Percentiles rank a stretch among this genome's conserved stretches.
Evolutionary conservation across 2,797 vertebrate genomes (phyloP).

Genomic region (Emydoidea blandingii): DNA sequence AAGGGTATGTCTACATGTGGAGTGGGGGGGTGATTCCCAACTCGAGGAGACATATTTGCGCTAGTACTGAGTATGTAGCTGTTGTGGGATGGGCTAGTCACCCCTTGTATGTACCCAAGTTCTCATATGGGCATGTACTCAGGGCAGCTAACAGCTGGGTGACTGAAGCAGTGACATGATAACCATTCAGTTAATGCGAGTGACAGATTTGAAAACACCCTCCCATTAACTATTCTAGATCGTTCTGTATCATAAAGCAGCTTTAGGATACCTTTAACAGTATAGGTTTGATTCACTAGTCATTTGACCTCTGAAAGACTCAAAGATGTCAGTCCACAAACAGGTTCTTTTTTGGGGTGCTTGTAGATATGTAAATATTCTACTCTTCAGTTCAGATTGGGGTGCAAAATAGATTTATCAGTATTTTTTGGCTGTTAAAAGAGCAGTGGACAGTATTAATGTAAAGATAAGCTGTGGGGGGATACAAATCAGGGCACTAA

Average conservation of each 20-base stretch:
- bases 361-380: constrained; percentile 43
- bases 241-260: constrained; percentile 31
- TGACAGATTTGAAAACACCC: constrained; percentile 31
- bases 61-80: background rate
- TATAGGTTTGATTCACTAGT: constrained; percentile 23
- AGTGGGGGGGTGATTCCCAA: background rate
- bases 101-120: background rate
- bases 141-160: background rate
- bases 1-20: background rate
- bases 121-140: background rate
- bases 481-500: constrained; percentile 19
- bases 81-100: background rate
- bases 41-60: background rate
- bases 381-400: constrained; percentile 19
- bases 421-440: constrained; percentile 64
- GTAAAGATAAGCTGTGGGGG: background rate
- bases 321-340: background rate
- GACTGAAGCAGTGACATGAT: background rate
- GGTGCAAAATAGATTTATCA: constrained; percentile 25
- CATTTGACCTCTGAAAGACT: constrained; percentile 28
- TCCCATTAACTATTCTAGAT: background rate
- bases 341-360: background rate
- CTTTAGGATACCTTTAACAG: constrained; percentile 36
- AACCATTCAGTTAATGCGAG: constrained; percentile 38
- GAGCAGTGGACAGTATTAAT: constrained; percentile 30